Base-by-base conservation (phyloP, 2,113 vertebrate genomes). In the Aphyosemion australe region DNA sequence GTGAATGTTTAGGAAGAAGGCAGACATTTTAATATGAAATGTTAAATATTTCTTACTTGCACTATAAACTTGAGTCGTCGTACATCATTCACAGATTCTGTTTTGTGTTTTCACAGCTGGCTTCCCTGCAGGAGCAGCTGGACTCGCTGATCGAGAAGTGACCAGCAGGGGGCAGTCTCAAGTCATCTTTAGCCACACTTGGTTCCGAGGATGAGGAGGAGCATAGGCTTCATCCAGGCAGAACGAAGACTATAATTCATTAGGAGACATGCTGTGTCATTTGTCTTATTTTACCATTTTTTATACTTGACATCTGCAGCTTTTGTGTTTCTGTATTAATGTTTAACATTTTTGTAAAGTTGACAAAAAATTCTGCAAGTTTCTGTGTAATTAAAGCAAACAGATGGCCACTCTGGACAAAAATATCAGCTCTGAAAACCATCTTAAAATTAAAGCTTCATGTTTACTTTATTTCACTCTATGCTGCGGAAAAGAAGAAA, bases 141-240 rank as follows among this genome's bases (percentile, higher is more conserved):
- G 96, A 99, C 71, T 95, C 94, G 12, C 93, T 99, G 71, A 94
- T 98, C 47, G 96, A 97, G 89, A 99, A 98, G 89, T 98, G 85
- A 92, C 87, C 90, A 91, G 74, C 70, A 93, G 90, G 81, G 84
- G 89, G 88, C 87, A 89, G 79, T 69, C 47, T 79, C 21, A 60
- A 0, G 60, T 72, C 84, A 75, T 62, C 61, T 34, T 69, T 54
- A 37, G 56, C 43, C 45, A 12, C 48, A 15, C 20, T 1, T 15
- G 18, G 15, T 26, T 26, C 10, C 2, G 1, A 66, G 34, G 50
- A 64, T 12, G 42, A 32, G 3, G 9, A 74, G 6, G 65, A 79
- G 43, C 39, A 78, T 47, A 26, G 34, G 19, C 61, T 68, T 76
- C 61, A 74, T 65, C 42, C 14, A 52, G 31, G 66, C 26, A 64